Evolutionary conservation across 2,113 vertebrate species (phyloP), one percentile per base, ranked within the genome.

Genomic region (Neotoma lepida): DNA sequence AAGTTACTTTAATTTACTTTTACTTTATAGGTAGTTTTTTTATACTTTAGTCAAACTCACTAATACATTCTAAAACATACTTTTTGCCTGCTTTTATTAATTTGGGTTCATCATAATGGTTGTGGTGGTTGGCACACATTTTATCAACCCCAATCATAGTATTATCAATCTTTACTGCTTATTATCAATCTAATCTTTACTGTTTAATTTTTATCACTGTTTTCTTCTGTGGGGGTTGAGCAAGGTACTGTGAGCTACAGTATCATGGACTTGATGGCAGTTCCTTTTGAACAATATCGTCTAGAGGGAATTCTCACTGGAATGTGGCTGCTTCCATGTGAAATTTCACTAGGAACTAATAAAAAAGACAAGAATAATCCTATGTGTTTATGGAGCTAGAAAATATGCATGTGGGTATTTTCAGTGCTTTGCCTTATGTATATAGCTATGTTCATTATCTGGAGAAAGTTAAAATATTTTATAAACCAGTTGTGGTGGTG

Each of bases 171-270:
- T 94, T 51, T 66, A 68, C 26, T 58, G 88, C 28, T 95, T 95
- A 80, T 58, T 54, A 68, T 35, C 64, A 68, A 68, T 68, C 14
- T 35, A 80, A 56, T 58, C 39, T 94, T 39, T 66, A 78, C 22
- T 58, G 85, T 18, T 95, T 95, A 80, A 51, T 54, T 54, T 54
- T 81, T 64, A 33, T 88, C 77, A 74, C 85, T 93, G 86, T 74
- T 84, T 61, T 49, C 73, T 28, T 33, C 20, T 12, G 1, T 54
- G 13, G 24, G 51, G 51, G n/a, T 39, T 68, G 0, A 61, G 58
- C 63, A n/a, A 78, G 35, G 33, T 7, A 8, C 35, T 44, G 8
- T 39, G 44, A 12, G 1, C 41, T 81, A n/a, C 17, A 0, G 17
- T 0, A 0, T 71, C 6, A 41, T 12, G 70, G 26, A 74, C 86